phyloP scores from a whole-genome alignment of 2,888 invertebrate genomes.

The Ceratothoa steindachneri region DNA sequence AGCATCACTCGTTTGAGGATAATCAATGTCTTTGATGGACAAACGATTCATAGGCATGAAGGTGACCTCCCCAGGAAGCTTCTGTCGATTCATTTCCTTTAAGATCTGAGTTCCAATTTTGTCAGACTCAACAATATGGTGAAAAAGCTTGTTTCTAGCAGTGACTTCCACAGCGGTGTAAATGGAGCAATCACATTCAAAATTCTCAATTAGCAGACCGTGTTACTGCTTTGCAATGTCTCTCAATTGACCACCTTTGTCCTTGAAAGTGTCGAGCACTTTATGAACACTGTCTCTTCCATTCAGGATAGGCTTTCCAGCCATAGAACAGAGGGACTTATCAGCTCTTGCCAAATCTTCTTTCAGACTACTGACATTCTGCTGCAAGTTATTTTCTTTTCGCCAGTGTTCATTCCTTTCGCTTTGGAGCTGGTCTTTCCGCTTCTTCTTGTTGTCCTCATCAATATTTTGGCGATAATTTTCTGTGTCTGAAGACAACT shows the following conservation, averaged over 20 bases:
- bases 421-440: slow-evolving; percentile 86
- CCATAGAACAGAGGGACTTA: slow-evolving; percentile 93
- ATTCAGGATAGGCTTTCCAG: slow-evolving; percentile 85
- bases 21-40: slow-evolving; percentile 61
- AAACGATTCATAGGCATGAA: slow-evolving; percentile 97
- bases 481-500: slow-evolving; percentile 78
- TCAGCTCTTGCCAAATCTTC: slow-evolving; percentile 96
- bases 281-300: slow-evolving; percentile 94
- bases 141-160: slow-evolving; percentile 73
- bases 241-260: slow-evolving; percentile 67
- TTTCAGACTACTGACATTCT: slow-evolving; percentile 81
- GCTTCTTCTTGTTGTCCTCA: slow-evolving; percentile 92
- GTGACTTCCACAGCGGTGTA: slow-evolving; percentile 95
- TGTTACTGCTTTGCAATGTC: slow-evolving; percentile 78
- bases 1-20: slow-evolving; percentile 65
- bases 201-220: slow-evolving; percentile 94
- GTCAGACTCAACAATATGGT: slow-evolving; percentile 97
- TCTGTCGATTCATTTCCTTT: slow-evolving; percentile 95
- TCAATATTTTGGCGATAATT: slow-evolving; percentile 85
- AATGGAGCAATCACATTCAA: slow-evolving; percentile 92
- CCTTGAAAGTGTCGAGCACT: slow-evolving; percentile 81
- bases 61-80: slow-evolving; percentile 94
- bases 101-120: slow-evolving; percentile 93
- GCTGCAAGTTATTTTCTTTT: slow-evolving; percentile 88
- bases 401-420: slow-evolving; percentile 90